phyloP scores from a whole-genome alignment of 2,113 vertebrate species.

The Procapra przewalskii region DNA sequence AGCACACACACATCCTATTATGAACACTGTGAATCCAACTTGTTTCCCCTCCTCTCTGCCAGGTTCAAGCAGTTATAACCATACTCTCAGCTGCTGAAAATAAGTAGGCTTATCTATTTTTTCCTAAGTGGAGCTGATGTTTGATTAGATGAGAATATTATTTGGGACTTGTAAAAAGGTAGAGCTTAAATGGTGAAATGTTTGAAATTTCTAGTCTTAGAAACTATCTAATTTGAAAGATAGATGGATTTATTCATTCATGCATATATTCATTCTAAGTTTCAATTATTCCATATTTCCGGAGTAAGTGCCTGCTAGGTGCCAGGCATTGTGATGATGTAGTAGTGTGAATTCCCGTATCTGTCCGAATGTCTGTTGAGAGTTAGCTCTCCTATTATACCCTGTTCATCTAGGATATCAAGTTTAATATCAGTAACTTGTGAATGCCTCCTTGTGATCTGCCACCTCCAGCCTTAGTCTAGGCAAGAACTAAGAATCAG shows the following conservation, averaged over 20 bases:
- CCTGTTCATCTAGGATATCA: background rate
- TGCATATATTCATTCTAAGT: background rate
- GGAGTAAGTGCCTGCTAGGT: background rate
- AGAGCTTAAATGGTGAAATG: background rate
- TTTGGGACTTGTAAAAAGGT: constrained; percentile 15
- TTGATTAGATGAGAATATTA: constrained; percentile 41
- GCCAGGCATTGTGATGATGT: background rate
- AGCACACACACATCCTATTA: background rate
- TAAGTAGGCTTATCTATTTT: background rate
- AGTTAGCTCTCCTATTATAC: background rate
- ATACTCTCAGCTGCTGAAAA: constrained; percentile 31
- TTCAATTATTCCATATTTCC: constrained; percentile 8
- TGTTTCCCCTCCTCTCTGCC: background rate
- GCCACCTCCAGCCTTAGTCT: background rate
- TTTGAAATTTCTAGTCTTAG: constrained; percentile 28
- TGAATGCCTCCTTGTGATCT: background rate
- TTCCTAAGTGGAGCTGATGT: background rate
- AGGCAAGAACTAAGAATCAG: background rate
- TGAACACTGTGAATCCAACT: background rate
- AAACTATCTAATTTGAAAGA: constrained; percentile 12
- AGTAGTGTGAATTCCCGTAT: background rate
- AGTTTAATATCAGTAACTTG: background rate
- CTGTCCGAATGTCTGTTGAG: background rate
- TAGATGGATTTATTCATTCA: constrained; percentile 15
- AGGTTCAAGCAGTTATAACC: background rate